Evolutionary conservation across 2,888 invertebrate species (phyloP), one percentile per base, ranked within the genome.

Genomic region (Drosophila greeni): DNA sequence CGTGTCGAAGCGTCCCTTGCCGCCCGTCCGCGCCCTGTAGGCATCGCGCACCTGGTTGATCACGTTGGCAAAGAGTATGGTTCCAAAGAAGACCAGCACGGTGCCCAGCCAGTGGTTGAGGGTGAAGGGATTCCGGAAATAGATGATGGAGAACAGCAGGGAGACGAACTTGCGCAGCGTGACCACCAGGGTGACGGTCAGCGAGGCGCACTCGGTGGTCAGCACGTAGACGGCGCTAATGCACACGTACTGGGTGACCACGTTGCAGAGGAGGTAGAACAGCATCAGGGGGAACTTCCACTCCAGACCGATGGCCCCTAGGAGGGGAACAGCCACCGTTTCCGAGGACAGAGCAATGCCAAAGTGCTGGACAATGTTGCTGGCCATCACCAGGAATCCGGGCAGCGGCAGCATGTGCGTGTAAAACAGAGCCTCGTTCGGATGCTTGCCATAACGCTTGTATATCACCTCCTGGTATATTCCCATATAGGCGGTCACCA

Each of bases 111-210:
- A 97, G 87, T 99, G 99, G 45, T 92, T 92, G 0, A 92, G 9
- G 0, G 98, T 98, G 86, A 99, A 99, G 0, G 96, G 94, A 90
- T 99, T 99, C 79, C 93, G 91, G 87, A 99, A 99, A 88, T 98
- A 89, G 49, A 96, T 81, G 75, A 99, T 97, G 0, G 98, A 99
- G 86, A 99, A 95, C n/a, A 99, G 88, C 36, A 99, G 90, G 0
- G 98, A 98, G 33, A 96, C 91, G 86, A 99, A 99, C 89, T 99
- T 99, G 51, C 99, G 91, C 56, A 99, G 89, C 0, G 99, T 99
- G 31, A 99, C 95, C 0, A 99, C 97, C 75, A 99, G 90, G 0
- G 98, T 99, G 2, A 99, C 98, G 0, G 97, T 97, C 43, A 99
- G 89, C 0, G 98, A 97, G 0, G 96, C 92, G 86, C 97, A 97